phyloP scores from a whole-genome alignment of 2,888 invertebrate genomes.

The Heliconius erato region DNA sequence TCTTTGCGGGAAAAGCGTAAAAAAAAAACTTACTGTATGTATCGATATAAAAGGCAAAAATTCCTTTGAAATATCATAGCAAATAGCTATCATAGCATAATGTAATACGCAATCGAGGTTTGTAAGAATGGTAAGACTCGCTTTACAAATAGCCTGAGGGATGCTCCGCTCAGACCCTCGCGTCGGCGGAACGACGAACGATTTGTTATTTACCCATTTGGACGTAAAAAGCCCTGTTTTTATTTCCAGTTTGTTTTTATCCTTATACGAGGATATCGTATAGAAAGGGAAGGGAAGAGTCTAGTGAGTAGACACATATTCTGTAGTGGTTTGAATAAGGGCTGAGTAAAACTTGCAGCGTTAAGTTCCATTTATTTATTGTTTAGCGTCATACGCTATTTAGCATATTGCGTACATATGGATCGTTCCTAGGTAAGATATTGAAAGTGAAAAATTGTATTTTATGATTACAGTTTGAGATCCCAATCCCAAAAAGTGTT shows the following conservation, averaged over 20 bases:
- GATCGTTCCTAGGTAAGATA: too few relatives aligned
- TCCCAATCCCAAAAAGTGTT: too few relatives aligned
- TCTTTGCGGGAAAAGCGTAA: too few relatives aligned
- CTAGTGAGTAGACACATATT: background rate
- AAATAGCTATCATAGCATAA: slow-evolving; percentile 2
- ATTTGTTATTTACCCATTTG: slow-evolving; percentile 28
- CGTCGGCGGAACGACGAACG: slow-evolving; percentile 5
- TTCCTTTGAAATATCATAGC: background rate
- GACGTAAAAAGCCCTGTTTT: slow-evolving; percentile 10
- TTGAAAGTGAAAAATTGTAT: too few relatives aligned
- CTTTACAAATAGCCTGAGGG: slow-evolving; percentile 20
- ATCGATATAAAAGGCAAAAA: background rate
- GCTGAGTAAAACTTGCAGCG: too few relatives aligned
- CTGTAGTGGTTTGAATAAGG: too few relatives aligned
- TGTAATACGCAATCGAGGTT: slow-evolving; percentile 8
- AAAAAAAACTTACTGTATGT: background rate
- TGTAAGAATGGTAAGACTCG: slow-evolving; percentile 10
- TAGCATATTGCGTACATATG: too few relatives aligned
- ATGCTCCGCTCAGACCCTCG: slow-evolving; percentile 8
- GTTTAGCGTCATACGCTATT: too few relatives aligned
- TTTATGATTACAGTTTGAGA: too few relatives aligned
- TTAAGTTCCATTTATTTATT: too few relatives aligned
- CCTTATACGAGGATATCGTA: background rate
- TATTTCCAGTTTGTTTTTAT: background rate
- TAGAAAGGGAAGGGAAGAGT: background rate